A percentile compares a stretch with the other conserved stretches of the same genome.
These are phyloP conservation scores for Troilus luridus DNA, from an alignment of 2,888 invertebrate genomes.

Conservation along the genomic window DNA sequence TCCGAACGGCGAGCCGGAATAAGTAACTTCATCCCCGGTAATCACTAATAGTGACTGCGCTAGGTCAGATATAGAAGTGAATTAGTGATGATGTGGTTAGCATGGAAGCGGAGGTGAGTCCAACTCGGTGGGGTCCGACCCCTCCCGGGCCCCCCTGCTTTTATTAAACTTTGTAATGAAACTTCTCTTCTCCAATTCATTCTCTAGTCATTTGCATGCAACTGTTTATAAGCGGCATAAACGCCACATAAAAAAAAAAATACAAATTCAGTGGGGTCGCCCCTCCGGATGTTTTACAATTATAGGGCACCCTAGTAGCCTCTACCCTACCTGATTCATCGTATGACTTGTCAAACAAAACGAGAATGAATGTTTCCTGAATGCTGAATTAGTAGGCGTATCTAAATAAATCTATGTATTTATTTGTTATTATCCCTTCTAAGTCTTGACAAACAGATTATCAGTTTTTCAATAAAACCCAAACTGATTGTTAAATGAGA, in stretches of 20 bases:
- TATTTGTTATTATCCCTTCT: no score
- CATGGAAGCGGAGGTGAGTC: not conserved
- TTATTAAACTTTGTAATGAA: constrained; percentile 48
- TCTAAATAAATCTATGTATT: no score
- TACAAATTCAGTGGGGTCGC: constrained; percentile 6
- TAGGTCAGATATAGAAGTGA: constrained; percentile 19
- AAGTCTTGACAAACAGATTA: no score
- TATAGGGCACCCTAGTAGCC: not conserved
- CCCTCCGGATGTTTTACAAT: not conserved
- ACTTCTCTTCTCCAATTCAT: constrained; percentile 41
- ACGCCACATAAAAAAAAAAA: constrained; percentile 6
- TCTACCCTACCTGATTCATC: not conserved
- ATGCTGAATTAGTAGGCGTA: not conserved
- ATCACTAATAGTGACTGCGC: constrained; percentile 2
- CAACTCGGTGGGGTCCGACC: not conserved
- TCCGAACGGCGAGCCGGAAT: not conserved
- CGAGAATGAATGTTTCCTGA: not conserved
- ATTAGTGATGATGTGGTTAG: constrained; percentile 46
- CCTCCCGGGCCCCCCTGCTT: not conserved
- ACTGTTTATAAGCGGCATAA: constrained; percentile 43
- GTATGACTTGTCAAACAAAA: not conserved
- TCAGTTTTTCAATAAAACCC: no score
- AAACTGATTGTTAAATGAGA: no score
- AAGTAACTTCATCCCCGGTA: not conserved
- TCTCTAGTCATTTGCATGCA: constrained; percentile 47